Conservation (phyloP, 1,140 invertebrate genomes). For the Dysdera silvatica region DNA sequence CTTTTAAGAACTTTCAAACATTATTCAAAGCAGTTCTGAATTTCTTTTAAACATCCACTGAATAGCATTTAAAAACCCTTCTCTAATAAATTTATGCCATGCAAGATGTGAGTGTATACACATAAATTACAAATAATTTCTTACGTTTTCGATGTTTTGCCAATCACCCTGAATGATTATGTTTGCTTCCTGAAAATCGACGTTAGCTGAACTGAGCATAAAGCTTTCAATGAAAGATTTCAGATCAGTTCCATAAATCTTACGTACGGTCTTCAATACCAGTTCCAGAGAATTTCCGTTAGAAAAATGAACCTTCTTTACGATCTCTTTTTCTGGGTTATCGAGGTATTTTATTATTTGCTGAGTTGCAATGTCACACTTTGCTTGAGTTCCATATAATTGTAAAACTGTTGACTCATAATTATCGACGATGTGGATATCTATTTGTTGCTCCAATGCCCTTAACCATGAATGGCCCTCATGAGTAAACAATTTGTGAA, state of each 20-base stretch:
- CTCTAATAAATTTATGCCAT: no score
- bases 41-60: no score
- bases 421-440: slow-evolving; percentile 1
- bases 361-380: not conserved
- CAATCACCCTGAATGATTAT: not conserved
- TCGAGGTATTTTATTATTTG: slow-evolving; percentile 9
- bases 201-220: not conserved
- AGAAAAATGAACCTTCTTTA: not conserved
- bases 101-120: no score
- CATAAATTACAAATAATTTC: no score
- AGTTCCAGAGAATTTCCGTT: not conserved
- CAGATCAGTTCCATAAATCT: slow-evolving; percentile 11
- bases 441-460: not conserved
- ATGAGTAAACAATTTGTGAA: slow-evolving; percentile 8
- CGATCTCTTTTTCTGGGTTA: not conserved
- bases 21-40: no score
- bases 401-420: not conserved
- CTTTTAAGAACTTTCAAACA: no score
- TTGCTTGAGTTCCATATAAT: not conserved
- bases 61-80: no score
- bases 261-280: slow-evolving; percentile 12
- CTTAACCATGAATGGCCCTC: slow-evolving; percentile 3
- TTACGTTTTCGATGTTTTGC: slow-evolving; percentile 8
- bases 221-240: slow-evolving; percentile 2
- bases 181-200: not conserved